Conservation (phyloP, 2,113 vertebrate species). For the Charadrius vociferus region DNA sequence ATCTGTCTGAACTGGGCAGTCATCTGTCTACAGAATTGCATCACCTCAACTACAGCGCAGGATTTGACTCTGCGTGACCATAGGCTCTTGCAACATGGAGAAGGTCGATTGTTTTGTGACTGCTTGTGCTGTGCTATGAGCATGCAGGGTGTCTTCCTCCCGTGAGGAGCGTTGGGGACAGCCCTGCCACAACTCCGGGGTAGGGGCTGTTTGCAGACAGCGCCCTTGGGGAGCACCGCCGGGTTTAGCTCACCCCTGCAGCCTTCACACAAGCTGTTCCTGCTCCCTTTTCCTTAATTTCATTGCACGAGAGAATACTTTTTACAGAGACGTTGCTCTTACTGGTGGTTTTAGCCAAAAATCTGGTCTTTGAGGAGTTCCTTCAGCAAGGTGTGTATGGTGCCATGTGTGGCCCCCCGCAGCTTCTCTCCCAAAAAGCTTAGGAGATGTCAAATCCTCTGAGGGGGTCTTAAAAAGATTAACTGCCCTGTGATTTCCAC, state of each 20-base stretch:
- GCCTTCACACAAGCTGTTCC: not conserved
- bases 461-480: not conserved
- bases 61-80: rapidly evolving
- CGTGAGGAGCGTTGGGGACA: rapidly evolving
- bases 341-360: not conserved
- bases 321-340: not conserved
- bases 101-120: not conserved
- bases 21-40: not conserved
- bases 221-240: not conserved
- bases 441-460: not conserved
- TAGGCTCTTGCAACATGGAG: not conserved
- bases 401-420: rapidly evolving
- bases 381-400: not conserved
- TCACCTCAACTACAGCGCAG: not conserved
- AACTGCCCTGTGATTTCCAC: not conserved
- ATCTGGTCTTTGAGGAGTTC: not conserved
- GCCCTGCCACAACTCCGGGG: not conserved
- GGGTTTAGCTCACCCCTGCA: not conserved
- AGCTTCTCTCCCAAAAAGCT: not conserved
- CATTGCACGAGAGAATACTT: not conserved
- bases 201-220: not conserved
- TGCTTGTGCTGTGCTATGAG: rapidly evolving
- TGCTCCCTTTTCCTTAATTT: not conserved
- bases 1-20: not conserved
- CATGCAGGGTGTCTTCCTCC: not conserved